These are phyloP conservation scores for Scaptomyza hsui DNA, from an alignment of 1,140 invertebrate genomes.

Conservation along the genomic window DNA sequence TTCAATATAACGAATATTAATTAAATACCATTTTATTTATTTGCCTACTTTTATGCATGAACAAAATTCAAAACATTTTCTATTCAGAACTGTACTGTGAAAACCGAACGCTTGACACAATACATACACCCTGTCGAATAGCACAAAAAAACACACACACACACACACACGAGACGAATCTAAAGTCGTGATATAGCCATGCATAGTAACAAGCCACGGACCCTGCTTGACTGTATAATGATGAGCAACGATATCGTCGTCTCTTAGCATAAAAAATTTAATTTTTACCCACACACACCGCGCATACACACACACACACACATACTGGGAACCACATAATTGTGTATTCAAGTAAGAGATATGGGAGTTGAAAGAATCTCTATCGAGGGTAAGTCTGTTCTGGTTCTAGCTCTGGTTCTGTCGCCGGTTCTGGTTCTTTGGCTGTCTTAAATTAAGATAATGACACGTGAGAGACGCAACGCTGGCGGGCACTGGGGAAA, in stretches of 20 bases:
- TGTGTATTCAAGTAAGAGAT: slow-evolving; percentile 80
- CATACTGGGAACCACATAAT: slow-evolving; percentile 60
- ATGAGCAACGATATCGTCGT: slow-evolving; percentile 62
- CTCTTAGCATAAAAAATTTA: slow-evolving; percentile 74
- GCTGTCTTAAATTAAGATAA: slow-evolving; percentile 76
- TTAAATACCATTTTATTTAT: too few species aligned
- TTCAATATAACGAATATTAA: too few species aligned
- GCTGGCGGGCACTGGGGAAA: slow-evolving; percentile 9
- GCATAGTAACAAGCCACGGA: slow-evolving; percentile 63
- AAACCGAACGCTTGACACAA: not conserved
- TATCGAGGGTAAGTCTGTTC: slow-evolving; percentile 28
- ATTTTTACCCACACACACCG: slow-evolving; percentile 58
- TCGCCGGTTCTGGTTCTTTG: slow-evolving; percentile 7
- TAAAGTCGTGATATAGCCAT: slow-evolving; percentile 64
- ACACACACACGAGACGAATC: slow-evolving; percentile 48
- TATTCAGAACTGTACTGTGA: not conserved
- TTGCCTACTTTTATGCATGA: too few species aligned
- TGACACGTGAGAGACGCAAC: slow-evolving; percentile 67
- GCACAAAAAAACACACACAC: not conserved
- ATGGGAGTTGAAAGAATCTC: slow-evolving; percentile 73
- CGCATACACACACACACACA: slow-evolving; percentile 4
- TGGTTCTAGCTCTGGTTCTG: slow-evolving; percentile 1
- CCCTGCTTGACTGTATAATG: slow-evolving; percentile 65
- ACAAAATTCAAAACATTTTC: too few species aligned
- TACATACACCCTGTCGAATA: not conserved